phyloP scores from a whole-genome alignment of 2,797 vertebrate species.

The Cetoscarus ocellatus region DNA sequence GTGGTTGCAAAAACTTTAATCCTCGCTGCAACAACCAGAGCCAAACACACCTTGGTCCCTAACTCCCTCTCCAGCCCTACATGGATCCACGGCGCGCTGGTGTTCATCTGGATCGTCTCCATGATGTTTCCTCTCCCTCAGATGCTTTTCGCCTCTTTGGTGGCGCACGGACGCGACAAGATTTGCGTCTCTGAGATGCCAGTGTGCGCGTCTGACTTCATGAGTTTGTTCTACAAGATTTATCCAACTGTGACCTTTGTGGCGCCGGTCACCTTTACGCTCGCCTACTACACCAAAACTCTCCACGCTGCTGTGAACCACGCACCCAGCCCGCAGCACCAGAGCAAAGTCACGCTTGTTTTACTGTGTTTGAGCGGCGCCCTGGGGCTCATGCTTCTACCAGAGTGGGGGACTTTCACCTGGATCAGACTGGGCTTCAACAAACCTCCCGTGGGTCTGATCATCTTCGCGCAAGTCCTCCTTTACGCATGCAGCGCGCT shows the following conservation, averaged over 20 bases:
- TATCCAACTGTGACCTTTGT: conserved; percentile 78
- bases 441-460: conserved; percentile 75
- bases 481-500: conserved; percentile 82
- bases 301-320: conserved; percentile 77
- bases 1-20: conserved; percentile 84
- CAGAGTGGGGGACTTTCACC: conserved; percentile 85
- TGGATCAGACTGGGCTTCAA: conserved; percentile 80
- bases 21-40: conserved; percentile 78
- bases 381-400: conserved; percentile 83
- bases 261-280: conserved; percentile 76
- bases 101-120: conserved; percentile 72
- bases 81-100: conserved; percentile 71
- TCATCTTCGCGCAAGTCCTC: conserved; percentile 79
- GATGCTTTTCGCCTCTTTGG: conserved; percentile 77
- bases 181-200: conserved; percentile 79
- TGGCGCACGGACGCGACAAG: conserved; percentile 38
- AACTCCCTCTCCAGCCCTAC: conserved; percentile 48
- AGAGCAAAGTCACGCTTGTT: conserved; percentile 77
- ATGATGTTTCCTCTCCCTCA: conserved; percentile 82
- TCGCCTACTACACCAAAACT: conserved; percentile 78
- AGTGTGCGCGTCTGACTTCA: conserved; percentile 76
- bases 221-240: conserved; percentile 84
- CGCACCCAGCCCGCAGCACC: conserved; percentile 59
- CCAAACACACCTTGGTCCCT: conserved; percentile 69
- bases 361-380: conserved; percentile 79